These are phyloP conservation scores for Camponotus pennsylvanicus DNA, from an alignment of 1,140 invertebrate genomes.

Conservation along the genomic window DNA sequence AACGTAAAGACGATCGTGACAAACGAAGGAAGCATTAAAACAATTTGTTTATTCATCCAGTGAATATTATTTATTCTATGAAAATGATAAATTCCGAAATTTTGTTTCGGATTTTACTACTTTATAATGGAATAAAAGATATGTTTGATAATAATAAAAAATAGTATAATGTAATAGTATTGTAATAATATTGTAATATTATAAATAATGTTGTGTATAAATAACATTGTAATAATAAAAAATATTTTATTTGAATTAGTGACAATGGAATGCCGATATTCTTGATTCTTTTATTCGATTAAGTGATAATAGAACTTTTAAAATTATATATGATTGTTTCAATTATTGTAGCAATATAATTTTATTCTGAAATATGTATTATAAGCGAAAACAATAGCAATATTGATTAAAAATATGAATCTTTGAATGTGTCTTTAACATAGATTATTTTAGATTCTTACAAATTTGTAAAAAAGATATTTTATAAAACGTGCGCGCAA, in stretches of 20 bases:
- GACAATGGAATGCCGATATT: too few relatives aligned
- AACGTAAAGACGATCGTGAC: conserved; percentile 80
- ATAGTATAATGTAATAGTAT: too few relatives aligned
- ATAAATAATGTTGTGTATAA: background rate
- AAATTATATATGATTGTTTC: background rate
- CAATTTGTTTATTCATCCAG: background rate
- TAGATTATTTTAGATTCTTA: background rate
- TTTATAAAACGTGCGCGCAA: background rate
- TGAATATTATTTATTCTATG: background rate
- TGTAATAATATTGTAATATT: background rate
- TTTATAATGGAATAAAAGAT: background rate
- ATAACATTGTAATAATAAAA: background rate
- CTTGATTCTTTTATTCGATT: background rate
- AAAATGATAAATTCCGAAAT: too few relatives aligned
- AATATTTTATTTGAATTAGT: too few relatives aligned
- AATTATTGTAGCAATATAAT: background rate
- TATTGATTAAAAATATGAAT: background rate
- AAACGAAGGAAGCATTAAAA: too few relatives aligned
- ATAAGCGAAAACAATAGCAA: background rate
- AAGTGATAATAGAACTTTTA: background rate
- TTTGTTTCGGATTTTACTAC: background rate
- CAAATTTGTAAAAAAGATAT: background rate
- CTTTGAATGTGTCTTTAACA: background rate
- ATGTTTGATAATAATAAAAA: background rate
- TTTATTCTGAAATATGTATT: background rate